A percentile compares a stretch with the other conserved stretches of the same genome.
These are phyloP conservation scores for Rhynchonycteris naso DNA, from an alignment of 2,797 vertebrate genomes.

Conservation along the genomic window DNA sequence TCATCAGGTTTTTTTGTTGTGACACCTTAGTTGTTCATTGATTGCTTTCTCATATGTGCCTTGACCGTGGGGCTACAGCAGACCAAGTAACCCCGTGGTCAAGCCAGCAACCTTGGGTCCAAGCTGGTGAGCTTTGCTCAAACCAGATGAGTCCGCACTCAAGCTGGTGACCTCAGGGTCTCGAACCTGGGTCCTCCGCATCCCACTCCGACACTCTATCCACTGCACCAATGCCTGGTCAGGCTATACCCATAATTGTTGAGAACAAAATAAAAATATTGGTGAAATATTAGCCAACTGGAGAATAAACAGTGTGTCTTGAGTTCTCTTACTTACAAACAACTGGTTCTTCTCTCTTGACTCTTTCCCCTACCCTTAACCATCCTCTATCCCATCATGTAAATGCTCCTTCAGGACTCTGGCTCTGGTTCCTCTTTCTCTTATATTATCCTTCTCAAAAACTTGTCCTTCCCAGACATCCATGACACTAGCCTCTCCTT, in stretches of 20 bases:
- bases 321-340: conserved; percentile 26
- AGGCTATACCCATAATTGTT: neutral
- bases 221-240: too few relatives aligned
- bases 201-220: too few relatives aligned
- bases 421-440: neutral
- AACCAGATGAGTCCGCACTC: too few relatives aligned
- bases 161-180: too few relatives aligned
- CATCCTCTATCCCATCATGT: neutral
- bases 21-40: too few relatives aligned
- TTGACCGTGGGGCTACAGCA: too few relatives aligned
- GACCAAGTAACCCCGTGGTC: too few relatives aligned
- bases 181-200: too few relatives aligned
- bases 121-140: too few relatives aligned
- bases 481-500: neutral
- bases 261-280: conserved; percentile 58
- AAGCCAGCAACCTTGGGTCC: too few relatives aligned
- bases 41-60: too few relatives aligned
- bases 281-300: conserved; percentile 38
- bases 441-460: conserved; percentile 41
- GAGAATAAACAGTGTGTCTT: conserved; percentile 13
- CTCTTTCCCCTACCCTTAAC: neutral
- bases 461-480: neutral
- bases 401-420: neutral
- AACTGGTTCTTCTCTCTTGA: neutral
- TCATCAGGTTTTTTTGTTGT: too few relatives aligned